phyloP scores from a whole-genome alignment of 1,140 invertebrate genomes.

The Orius insidiosus region DNA sequence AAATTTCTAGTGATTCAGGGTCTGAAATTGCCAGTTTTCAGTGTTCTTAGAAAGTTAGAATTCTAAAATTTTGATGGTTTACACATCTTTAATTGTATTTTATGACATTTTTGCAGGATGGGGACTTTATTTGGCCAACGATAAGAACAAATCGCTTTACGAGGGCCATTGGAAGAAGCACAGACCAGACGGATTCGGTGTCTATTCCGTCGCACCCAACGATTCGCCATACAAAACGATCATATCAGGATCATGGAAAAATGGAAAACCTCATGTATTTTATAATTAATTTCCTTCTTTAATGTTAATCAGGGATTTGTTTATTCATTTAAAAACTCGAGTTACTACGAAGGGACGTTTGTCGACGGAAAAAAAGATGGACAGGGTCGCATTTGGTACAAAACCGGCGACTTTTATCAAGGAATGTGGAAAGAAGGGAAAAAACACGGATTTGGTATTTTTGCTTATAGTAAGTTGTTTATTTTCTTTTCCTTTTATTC shows the following conservation, averaged over 20 bases:
- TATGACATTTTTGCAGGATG: not conserved
- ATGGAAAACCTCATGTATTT: conserved; percentile 30
- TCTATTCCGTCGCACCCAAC: conserved; percentile 23
- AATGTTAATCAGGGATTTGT: not conserved
- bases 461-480: conserved; percentile 2
- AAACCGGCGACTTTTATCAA: conserved; percentile 37
- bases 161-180: conserved; percentile 32
- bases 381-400: conserved; percentile 22
- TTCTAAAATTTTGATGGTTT: not conserved
- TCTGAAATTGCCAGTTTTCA: not conserved
- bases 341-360: conserved; percentile 18
- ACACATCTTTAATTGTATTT: not conserved
- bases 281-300: conserved; percentile 1
- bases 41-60: too few species aligned
- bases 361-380: conserved; percentile 29
- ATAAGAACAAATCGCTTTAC: conserved; percentile 26
- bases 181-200: conserved; percentile 25
- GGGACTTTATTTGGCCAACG: not conserved
- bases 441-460: conserved; percentile 38
- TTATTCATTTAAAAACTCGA: not conserved
- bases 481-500: conserved; percentile 13
- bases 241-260: conserved; percentile 31
- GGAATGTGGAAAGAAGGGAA: conserved; percentile 40
- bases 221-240: conserved; percentile 27
- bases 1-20: too few species aligned